Evolutionary conservation across 2,888 invertebrate genomes (phyloP).

Genomic region (Pachycephus smyrnensis): DNA sequence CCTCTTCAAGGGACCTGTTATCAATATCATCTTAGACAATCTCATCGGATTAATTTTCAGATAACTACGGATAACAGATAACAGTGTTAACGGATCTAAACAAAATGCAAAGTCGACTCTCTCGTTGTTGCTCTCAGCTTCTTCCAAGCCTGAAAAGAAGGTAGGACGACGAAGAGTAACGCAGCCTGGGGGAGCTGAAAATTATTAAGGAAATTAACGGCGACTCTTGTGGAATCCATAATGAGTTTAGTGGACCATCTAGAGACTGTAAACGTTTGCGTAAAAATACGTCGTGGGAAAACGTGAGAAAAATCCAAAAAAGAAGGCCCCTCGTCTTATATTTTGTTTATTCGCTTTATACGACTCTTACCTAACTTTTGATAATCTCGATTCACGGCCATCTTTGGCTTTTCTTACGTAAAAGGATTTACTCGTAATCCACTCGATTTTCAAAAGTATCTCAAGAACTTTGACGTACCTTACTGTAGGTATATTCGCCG

Average conservation of each 20-base stretch:
- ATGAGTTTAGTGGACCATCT: background rate
- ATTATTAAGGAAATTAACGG: constrained; percentile 3
- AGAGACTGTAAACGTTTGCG: background rate
- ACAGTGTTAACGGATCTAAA: background rate
- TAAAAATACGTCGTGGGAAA: background rate
- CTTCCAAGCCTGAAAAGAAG: background rate
- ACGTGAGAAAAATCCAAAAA: background rate
- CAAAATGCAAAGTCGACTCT: background rate
- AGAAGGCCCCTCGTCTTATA: background rate
- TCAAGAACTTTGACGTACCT: background rate
- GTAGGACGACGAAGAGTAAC: background rate
- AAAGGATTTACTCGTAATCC: background rate
- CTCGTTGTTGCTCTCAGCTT: background rate
- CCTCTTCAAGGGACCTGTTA: background rate
- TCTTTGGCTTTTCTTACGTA: background rate
- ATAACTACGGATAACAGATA: background rate
- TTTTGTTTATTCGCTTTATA: background rate
- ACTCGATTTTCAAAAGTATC: background rate
- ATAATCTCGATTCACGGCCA: background rate
- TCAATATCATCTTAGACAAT: background rate
- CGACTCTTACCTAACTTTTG: background rate
- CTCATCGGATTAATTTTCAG: background rate
- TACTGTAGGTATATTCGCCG: background rate
- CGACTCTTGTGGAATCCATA: constrained; percentile 10
- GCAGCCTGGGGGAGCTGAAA: background rate